A percentile compares a stretch with the other conserved stretches of the same genome.
phyloP scores from a whole-genome alignment of 2,888 invertebrate genomes.

The Drosophila quasianomalipes region DNA sequence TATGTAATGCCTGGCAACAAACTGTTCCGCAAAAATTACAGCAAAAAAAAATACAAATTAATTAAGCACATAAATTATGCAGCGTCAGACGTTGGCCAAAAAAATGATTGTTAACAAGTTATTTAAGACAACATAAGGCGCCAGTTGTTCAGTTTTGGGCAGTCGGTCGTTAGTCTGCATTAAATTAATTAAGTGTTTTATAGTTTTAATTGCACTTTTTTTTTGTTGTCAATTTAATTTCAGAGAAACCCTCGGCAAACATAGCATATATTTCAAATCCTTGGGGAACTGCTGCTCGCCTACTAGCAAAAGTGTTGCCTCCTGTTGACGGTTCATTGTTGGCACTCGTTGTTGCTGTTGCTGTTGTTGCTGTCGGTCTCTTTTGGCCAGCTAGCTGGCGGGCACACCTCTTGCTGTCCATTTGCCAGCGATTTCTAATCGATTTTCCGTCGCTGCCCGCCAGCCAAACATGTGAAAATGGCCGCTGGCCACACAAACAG shows the following conservation, averaged over 20 bases:
- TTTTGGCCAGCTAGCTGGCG: conserved; percentile 65
- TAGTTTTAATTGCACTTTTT: conserved; percentile 66
- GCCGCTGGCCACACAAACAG: conserved; percentile 37
- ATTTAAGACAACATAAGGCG: conserved; percentile 70
- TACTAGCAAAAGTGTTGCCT: conserved; percentile 41
- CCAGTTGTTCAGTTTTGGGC: conserved; percentile 35
- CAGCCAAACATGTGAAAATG: conserved; percentile 56
- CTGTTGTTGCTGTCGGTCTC: conserved; percentile 38
- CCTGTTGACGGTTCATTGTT: conserved; percentile 31
- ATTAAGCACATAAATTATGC: conserved; percentile 79
- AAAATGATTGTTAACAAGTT: conserved; percentile 68
- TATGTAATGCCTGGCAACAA: conserved; percentile 59
- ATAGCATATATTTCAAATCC: conserved; percentile 48
- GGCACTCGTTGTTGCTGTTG: conserved; percentile 22
- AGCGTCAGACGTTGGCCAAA: conserved; percentile 36
- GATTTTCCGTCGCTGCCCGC: conserved; percentile 68
- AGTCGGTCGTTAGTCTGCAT: conserved; percentile 44
- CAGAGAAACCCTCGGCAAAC: conserved; percentile 38
- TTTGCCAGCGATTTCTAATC: conserved; percentile 79
- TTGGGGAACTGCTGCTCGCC: conserved; percentile 45
- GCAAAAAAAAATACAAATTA: conserved; percentile 53
- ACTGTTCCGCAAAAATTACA: conserved; percentile 51
- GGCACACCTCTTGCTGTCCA: conserved; percentile 80
- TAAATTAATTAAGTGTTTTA: conserved; percentile 77
- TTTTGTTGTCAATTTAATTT: conserved; percentile 42